phyloP scores from a whole-genome alignment of 2,888 invertebrate species.

The Anodontia alba region DNA sequence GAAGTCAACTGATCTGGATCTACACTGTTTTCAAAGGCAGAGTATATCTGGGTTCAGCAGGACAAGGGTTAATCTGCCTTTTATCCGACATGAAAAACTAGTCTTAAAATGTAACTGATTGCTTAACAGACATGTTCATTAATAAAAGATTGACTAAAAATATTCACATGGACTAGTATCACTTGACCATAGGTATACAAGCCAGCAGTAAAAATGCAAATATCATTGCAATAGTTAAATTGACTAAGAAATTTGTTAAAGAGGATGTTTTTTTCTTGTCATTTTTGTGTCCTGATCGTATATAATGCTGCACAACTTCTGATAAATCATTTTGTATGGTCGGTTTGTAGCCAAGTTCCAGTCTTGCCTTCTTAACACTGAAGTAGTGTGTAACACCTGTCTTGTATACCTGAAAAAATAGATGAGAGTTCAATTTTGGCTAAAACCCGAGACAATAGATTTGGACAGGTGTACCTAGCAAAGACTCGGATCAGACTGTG shows the following conservation, averaged over 20 bases:
- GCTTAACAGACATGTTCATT: too few relatives aligned
- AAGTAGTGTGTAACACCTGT: conserved; percentile 85
- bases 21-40: too few relatives aligned
- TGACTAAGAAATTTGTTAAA: conserved; percentile 68
- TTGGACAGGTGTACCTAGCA: too few relatives aligned
- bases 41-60: too few relatives aligned
- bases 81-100: too few relatives aligned
- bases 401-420: conserved; percentile 84
- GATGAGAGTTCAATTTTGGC: too few relatives aligned
- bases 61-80: too few relatives aligned
- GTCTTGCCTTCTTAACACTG: conserved; percentile 81
- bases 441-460: neutral
- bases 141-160: too few relatives aligned
- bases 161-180: neutral
- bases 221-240: conserved; percentile 68
- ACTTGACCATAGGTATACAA: conserved; percentile 71
- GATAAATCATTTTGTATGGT: conserved; percentile 80
- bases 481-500: too few relatives aligned
- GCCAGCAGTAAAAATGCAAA: conserved; percentile 72
- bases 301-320: conserved; percentile 71
- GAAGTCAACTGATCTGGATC: too few relatives aligned
- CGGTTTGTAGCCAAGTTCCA: conserved; percentile 82
- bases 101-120: too few relatives aligned
- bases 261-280: conserved; percentile 46
- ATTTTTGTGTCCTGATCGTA: conserved; percentile 62